A percentile compares a stretch with the other conserved stretches of the same genome.
These are phyloP conservation scores for pig (Sus scrofa) DNA, from an alignment of 2,113 vertebrate species.

Conservation along the genomic window T2T-Sscrofa CM000826.6:82532001-82532500, in stretches of 20 bases:
- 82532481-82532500: constrained; percentile 68
- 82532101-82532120: background rate
- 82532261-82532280: constrained; percentile 58
- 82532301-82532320: constrained; percentile 50
- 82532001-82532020: constrained; percentile 19
- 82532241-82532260: constrained; percentile 29
- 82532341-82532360: constrained; percentile 64
- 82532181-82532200: constrained; percentile 17
- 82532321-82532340: constrained; percentile 66
- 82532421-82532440: constrained; percentile 67
- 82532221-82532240: background rate
- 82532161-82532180: constrained; percentile 50
- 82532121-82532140: constrained; percentile 29
- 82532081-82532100: background rate
- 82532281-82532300: constrained; percentile 61
- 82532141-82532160: constrained; percentile 30
- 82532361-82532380: constrained; percentile 63
- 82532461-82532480: constrained; percentile 73
- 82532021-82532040: background rate
- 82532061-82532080: background rate
- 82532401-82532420: constrained; percentile 75
- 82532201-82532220: background rate
- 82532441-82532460: constrained; percentile 73
- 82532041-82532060: background rate
- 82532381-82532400: constrained; percentile 69